A percentile compares a stretch with the other conserved stretches of the same genome.
These are phyloP conservation scores for Cataglyphis cursor DNA, from an alignment of 2,888 invertebrate genomes.

Conservation along the genomic window DNA sequence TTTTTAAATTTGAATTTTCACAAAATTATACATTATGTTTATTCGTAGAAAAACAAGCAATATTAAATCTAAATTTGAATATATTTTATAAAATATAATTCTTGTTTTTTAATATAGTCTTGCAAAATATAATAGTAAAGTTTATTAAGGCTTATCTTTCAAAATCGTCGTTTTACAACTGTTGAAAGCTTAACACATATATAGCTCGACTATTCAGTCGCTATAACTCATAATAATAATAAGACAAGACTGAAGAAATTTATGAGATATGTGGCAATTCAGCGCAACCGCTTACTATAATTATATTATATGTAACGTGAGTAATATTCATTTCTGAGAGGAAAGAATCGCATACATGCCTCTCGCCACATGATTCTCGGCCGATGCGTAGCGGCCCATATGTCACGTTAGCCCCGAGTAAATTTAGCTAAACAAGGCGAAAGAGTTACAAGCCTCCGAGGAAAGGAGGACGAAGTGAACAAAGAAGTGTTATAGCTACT, in stretches of 20 bases:
- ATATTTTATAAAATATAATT: background rate
- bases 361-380: background rate
- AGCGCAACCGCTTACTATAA: background rate
- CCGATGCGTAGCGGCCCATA: constrained; percentile 9
- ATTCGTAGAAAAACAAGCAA: background rate
- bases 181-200: background rate
- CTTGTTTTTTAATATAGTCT: background rate
- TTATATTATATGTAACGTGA: constrained; percentile 38
- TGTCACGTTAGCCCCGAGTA: constrained; percentile 63
- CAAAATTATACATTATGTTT: background rate
- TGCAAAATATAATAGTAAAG: background rate
- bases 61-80: background rate
- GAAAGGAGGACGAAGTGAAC: constrained; percentile 5
- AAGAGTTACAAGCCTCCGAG: constrained; percentile 37
- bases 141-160: constrained; percentile 17
- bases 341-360: constrained; percentile 31
- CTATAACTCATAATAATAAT: background rate
- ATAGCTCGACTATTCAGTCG: background rate
- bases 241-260: background rate
- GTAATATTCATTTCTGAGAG: constrained; percentile 32
- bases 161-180: background rate
- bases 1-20: background rate
- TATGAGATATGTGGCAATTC: background rate
- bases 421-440: constrained; percentile 72
- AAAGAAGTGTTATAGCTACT: constrained; percentile 25